phyloP scores from a whole-genome alignment of 2,113 vertebrate genomes.

The Muntiacus muntjak region DNA sequence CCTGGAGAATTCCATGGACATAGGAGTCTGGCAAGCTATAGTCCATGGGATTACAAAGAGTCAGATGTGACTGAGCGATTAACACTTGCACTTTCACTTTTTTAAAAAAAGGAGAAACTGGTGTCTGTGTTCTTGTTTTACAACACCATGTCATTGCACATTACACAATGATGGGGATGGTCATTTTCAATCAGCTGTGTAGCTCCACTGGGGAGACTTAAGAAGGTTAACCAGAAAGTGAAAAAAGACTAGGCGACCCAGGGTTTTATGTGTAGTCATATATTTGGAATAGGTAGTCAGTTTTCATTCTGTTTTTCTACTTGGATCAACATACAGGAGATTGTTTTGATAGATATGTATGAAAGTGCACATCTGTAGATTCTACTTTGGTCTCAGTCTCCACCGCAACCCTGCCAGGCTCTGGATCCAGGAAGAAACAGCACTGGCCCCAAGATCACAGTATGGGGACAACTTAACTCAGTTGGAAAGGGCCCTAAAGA shows the following conservation, averaged over 20 bases:
- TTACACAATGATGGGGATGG: neutral
- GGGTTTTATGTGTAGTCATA: neutral
- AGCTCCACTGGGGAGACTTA: neutral
- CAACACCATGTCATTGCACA: fast-evolving
- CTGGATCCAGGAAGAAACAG: neutral
- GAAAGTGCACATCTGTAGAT: neutral
- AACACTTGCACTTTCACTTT: neutral
- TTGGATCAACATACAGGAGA: neutral
- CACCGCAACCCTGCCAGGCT: fast-evolving
- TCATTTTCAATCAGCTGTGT: neutral
- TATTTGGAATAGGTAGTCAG: neutral
- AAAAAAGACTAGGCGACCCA: fast-evolving
- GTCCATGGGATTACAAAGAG: neutral
- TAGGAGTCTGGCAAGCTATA: neutral
- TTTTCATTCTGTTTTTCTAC: neutral
- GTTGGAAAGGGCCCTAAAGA: neutral
- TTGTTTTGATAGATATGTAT: no score
- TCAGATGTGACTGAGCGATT: neutral
- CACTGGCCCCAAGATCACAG: neutral
- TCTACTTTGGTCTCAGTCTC: neutral
- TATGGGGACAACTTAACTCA: neutral
- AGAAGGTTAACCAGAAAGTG: neutral
- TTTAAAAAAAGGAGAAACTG: neutral
- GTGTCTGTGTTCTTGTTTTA: neutral
- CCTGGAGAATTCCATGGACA: neutral